Evolutionary conservation across 2,888 invertebrate species (phyloP).

Genomic region (Hirtodrosophila histrioides): DNA sequence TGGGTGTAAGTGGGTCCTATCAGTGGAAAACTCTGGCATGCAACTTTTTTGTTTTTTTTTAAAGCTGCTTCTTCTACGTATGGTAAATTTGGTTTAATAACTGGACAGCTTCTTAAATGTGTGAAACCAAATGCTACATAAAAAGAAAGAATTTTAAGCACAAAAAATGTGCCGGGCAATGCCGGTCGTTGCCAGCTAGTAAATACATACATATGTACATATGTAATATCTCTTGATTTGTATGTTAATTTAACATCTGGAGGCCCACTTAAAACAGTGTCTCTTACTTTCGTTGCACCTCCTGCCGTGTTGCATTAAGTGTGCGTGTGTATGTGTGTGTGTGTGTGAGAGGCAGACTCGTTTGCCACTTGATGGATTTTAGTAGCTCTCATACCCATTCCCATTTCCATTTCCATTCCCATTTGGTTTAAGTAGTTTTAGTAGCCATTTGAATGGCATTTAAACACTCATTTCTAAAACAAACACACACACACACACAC

Average conservation of each 20-base stretch:
- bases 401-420: constrained; percentile 20
- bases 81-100: no score
- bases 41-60: no score
- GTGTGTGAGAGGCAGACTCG: constrained; percentile 2
- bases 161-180: no score
- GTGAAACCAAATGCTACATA: no score
- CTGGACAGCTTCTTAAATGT: no score
- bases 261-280: constrained; percentile 7
- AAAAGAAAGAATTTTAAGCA: no score
- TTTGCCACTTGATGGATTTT: constrained; percentile 69
- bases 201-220: constrained; percentile 3
- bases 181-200: no score
- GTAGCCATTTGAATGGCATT: constrained; percentile 68
- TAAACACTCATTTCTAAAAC: constrained; percentile 59
- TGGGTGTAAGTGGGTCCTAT: no score
- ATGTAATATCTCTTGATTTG: neutral
- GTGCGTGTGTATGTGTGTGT: neutral
- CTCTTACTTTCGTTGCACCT: constrained; percentile 21
- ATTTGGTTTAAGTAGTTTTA: constrained; percentile 65
- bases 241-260: constrained; percentile 21
- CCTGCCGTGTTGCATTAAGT: constrained; percentile 35
- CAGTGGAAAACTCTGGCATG: no score
- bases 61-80: no score
- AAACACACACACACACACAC: constrained; percentile 30
- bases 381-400: constrained; percentile 38